Evolutionary conservation across 1,140 invertebrate genomes (phyloP).

Genomic region (Cotesia glomerata): DNA sequence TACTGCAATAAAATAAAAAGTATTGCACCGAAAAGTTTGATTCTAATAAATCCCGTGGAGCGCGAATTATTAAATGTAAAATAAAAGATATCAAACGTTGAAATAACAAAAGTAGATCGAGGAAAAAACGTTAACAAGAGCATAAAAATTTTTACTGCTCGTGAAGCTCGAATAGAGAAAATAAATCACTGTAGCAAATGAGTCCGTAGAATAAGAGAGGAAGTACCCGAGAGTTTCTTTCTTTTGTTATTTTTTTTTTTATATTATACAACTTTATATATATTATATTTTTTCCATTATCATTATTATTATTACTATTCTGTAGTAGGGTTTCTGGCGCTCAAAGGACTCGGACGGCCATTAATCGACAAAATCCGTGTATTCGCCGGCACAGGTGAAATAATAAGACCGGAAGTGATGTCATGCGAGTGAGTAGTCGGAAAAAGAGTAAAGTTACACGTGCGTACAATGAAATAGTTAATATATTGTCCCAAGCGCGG

Average conservation of each 20-base stretch:
- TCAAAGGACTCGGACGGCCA: slow-evolving; percentile 40
- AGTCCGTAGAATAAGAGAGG: not conserved
- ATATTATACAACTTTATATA: not conserved
- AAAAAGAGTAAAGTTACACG: not conserved
- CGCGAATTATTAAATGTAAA: not conserved
- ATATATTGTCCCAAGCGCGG: not conserved
- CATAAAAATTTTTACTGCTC: slow-evolving; percentile 8
- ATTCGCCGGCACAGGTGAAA: slow-evolving; percentile 38
- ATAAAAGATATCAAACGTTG: not conserved
- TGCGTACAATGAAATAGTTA: slow-evolving; percentile 23
- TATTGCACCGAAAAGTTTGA: not conserved
- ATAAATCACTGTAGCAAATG: slow-evolving; percentile 2
- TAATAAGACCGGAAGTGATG: slow-evolving; percentile 55
- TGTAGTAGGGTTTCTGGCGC: slow-evolving; percentile 25
- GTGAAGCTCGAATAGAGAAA: not conserved
- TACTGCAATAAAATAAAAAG: not conserved
- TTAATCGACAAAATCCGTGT: slow-evolving; percentile 33
- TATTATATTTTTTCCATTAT: not conserved
- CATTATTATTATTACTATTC: too few relatives aligned
- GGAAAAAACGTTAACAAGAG: not conserved
- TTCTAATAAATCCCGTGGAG: not conserved
- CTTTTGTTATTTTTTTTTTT: not conserved
- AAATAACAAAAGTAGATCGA: not conserved
- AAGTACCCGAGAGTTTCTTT: not conserved
- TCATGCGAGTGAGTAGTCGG: slow-evolving; percentile 30